Conservation (phyloP, 2,888 invertebrate genomes). For the Ectemnius lituratus region DNA sequence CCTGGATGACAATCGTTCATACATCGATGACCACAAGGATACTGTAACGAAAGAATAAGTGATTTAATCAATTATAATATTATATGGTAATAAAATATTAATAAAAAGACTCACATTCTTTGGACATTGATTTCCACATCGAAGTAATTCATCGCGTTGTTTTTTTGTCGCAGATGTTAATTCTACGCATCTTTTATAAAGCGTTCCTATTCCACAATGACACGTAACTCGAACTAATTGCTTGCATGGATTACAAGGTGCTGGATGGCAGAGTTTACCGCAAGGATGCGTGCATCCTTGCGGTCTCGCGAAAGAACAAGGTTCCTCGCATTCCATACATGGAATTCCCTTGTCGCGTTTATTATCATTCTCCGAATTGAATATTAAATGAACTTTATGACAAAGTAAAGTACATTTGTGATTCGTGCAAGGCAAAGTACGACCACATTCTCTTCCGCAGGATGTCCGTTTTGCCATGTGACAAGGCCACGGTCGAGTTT, state of each 20-base stretch:
- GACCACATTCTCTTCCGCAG: constrained; percentile 89
- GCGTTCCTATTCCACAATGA: constrained; percentile 89
- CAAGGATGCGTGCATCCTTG: constrained; percentile 88
- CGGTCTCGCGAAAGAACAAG: constrained; percentile 84
- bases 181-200: constrained; percentile 87
- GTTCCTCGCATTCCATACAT: constrained; percentile 81
- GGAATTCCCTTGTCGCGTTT: constrained; percentile 33
- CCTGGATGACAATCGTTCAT: constrained; percentile 86
- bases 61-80: neutral
- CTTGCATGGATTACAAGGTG: constrained; percentile 87
- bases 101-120: constrained; percentile 80
- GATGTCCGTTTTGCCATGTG: constrained; percentile 85
- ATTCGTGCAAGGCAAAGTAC: constrained; percentile 86
- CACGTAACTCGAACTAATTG: constrained; percentile 85
- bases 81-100: neutral
- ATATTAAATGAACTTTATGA: constrained; percentile 81
- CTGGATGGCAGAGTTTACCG: constrained; percentile 85
- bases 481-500: constrained; percentile 84
- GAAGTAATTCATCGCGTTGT: constrained; percentile 76
- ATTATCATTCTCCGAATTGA: constrained; percentile 1
- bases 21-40: constrained; percentile 92
- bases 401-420: constrained; percentile 88
- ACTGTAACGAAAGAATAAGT: constrained; percentile 78
- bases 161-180: constrained; percentile 80
- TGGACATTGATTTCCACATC: constrained; percentile 92